Evolutionary conservation across 2,888 invertebrate species (phyloP).

Genomic region (Platycheirus albimanus): DNA sequence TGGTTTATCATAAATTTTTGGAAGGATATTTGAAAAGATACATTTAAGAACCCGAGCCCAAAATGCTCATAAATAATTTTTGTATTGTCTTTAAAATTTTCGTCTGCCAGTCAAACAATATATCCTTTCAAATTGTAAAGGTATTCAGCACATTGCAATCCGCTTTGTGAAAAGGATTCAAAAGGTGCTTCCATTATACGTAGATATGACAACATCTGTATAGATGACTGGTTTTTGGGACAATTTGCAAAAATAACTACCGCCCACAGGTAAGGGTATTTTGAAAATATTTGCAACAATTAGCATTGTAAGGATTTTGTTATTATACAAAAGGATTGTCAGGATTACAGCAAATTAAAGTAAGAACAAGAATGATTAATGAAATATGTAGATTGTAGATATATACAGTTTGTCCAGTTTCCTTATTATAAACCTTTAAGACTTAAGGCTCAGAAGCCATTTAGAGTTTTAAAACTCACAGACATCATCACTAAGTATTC

Average conservation of each 20-base stretch:
- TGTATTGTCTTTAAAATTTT: conserved; percentile 21
- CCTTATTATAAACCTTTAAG: conserved; percentile 29
- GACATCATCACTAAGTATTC: conserved; percentile 37
- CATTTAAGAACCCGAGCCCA: background rate
- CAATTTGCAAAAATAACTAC: conserved; percentile 49
- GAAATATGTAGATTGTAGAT: conserved; percentile 62
- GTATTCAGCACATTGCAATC: conserved; percentile 38
- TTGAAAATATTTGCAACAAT: conserved; percentile 66
- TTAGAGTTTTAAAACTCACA: conserved; percentile 32
- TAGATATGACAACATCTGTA: conserved; percentile 55
- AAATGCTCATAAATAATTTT: conserved; percentile 67
- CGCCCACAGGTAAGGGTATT: conserved; percentile 31
- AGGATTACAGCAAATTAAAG: conserved; percentile 55
- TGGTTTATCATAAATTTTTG: conserved; percentile 65
- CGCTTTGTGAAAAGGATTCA: conserved; percentile 64
- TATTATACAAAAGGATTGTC: conserved; percentile 55
- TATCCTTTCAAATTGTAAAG: background rate
- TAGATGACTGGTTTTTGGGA: conserved; percentile 30
- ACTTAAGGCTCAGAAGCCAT: background rate
- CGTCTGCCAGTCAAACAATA: conserved; percentile 27
- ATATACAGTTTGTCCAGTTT: conserved; percentile 24
- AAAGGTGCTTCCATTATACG: too few species aligned
- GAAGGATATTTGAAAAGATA: conserved; percentile 61
- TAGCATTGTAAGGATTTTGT: conserved; percentile 59
- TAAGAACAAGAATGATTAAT: conserved; percentile 58